Base-by-base conservation (phyloP, 2,113 vertebrate species). In the Epinephelus cyanopodus region DNA sequence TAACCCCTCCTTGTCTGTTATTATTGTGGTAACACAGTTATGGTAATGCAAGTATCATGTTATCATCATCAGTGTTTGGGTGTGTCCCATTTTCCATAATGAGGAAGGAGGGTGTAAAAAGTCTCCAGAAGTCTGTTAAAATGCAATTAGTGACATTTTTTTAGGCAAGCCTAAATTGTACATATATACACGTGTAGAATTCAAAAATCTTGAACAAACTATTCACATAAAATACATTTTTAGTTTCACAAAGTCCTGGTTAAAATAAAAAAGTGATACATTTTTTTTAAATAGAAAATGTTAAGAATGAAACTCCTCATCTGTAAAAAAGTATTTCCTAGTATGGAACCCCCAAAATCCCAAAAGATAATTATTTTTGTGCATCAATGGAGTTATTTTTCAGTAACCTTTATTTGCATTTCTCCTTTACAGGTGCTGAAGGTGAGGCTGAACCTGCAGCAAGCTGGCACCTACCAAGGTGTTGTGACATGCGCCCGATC, bases 391-490 rank as follows among this genome's bases (percentile, higher is more conserved):
- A 11, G 42, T 12, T 15, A n/a, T 4, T n/a, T 33, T 70, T 61
- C 0, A 33, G 8, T n/a, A 9, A 37, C 73, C 6, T n/a, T 19
- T 63, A 5, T 67, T 21, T 12, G 85, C 13, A 50, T 45, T 0
- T 70, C 25, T 54, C 37, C 8, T 33, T 19, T 60, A 2, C 74
- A 96, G 95, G 94, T 96, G 53, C 73, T 96, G 79, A 96, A 95
- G 85, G 95, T 96, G 66, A 90, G 95, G 48, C 84, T 95, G 53
- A 96, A 96, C 87, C 92, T 96, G 53, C 93, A 94, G 83, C 90
- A 87, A 6, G 74, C 72, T 5, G 90, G 86, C 23, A 81, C 86
- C 9, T 93, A 94, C 45, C 57, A 63, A 0, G 95, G 95, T 0
- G 79, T 96, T 0, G 45, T 91, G 56, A 89, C 91, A 5, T 92